Conservation (phyloP, 2,797 vertebrate species). For the Emydoidea blandingii region DNA sequence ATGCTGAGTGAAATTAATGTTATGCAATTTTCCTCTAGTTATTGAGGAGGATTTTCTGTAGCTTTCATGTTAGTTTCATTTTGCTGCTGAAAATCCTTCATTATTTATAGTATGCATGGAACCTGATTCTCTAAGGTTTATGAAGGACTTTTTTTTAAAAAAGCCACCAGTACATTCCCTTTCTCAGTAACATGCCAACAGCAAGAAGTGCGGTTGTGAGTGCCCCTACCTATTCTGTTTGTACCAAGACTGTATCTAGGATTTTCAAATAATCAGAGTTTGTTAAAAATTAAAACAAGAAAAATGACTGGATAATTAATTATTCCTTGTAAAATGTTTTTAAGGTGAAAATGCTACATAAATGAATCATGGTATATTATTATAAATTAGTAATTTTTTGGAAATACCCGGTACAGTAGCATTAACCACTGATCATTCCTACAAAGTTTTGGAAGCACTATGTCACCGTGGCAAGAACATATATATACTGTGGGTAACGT, state of each 20-base stretch:
- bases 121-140: neutral
- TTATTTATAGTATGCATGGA: conserved; percentile 41
- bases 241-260: neutral
- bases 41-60: conserved; percentile 19
- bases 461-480: neutral
- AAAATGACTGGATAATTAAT: neutral
- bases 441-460: neutral
- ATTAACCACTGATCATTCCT: neutral
- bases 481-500: neutral
- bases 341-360: conserved; percentile 8
- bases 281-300: conserved; percentile 21
- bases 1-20: conserved; percentile 21
- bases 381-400: neutral
- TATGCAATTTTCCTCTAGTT: conserved; percentile 33
- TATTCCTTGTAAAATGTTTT: conserved; percentile 7
- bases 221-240: neutral
- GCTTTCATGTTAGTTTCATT: conserved; percentile 34
- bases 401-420: neutral
- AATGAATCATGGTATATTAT: neutral
- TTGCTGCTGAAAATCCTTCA: conserved; percentile 33
- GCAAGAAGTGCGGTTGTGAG: neutral
- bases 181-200: neutral
- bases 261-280: neutral
- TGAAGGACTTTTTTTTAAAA: neutral
- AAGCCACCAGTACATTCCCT: neutral